phyloP scores from a whole-genome alignment of 2,113 vertebrate genomes.

The Dipodomys merriami region DNA sequence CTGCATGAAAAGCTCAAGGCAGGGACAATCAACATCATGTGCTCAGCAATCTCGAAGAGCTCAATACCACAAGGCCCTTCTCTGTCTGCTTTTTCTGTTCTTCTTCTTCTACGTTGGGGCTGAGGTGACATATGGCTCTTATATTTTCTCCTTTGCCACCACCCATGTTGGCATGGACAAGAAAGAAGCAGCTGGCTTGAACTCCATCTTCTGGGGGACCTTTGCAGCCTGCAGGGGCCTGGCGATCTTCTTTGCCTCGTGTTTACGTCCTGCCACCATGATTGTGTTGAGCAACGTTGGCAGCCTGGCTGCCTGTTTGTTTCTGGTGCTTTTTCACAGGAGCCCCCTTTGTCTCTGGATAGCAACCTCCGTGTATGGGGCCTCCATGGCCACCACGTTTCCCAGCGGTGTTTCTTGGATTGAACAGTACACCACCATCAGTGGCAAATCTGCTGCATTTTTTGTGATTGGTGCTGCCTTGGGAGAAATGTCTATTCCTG shows the following conservation, averaged over 20 bases:
- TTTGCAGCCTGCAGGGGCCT: slow-evolving; percentile 90
- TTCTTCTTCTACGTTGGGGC: slow-evolving; percentile 96
- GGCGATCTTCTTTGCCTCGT: slow-evolving; percentile 91
- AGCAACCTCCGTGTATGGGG: slow-evolving; percentile 89
- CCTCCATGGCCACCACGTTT: slow-evolving; percentile 94
- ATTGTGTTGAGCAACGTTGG: slow-evolving; percentile 90
- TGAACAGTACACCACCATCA: slow-evolving; percentile 94
- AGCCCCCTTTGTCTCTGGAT: slow-evolving; percentile 86
- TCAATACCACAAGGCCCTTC: slow-evolving; percentile 88
- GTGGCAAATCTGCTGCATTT: slow-evolving; percentile 86
- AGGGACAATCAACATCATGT: slow-evolving; percentile 75
- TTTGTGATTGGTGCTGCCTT: slow-evolving; percentile 93
- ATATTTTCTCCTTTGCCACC: slow-evolving; percentile 90
- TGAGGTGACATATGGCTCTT: slow-evolving; percentile 95
- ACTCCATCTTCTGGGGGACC: slow-evolving; percentile 93
- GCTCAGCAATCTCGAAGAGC: slow-evolving; percentile 80
- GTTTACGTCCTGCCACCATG: slow-evolving; percentile 91
- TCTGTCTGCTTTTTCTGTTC: slow-evolving; percentile 91
- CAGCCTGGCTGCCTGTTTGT: slow-evolving; percentile 85
- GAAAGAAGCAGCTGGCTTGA: slow-evolving; percentile 79
- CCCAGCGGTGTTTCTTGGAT: slow-evolving; percentile 96
- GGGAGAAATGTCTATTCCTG: slow-evolving; percentile 96
- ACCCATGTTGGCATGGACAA: slow-evolving; percentile 85
- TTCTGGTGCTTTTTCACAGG: slow-evolving; percentile 88
- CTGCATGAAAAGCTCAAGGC: slow-evolving; percentile 72